phyloP scores from a whole-genome alignment of 2,888 invertebrate species.

The Tridacna crocea region DNA sequence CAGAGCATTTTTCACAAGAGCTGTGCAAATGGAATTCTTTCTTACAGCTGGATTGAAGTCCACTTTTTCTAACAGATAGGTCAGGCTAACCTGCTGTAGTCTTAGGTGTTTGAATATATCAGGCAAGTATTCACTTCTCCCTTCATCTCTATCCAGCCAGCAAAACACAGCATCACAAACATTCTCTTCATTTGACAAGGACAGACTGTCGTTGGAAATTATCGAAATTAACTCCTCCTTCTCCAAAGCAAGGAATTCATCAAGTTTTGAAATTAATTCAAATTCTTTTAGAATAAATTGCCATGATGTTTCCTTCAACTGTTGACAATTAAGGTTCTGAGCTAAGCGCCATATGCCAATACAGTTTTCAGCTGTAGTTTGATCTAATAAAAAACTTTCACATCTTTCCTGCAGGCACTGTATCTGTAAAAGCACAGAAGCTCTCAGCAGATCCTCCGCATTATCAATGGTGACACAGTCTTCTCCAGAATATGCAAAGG shows the following conservation, averaged over 20 bases:
- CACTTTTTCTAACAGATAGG: conserved; percentile 62
- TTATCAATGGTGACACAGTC: conserved; percentile 64
- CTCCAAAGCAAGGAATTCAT: conserved; percentile 65
- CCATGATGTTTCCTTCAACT: conserved; percentile 60
- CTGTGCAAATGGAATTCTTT: conserved; percentile 52
- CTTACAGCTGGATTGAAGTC: conserved; percentile 59
- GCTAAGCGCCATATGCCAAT: conserved; percentile 67
- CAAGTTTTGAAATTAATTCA: conserved; percentile 60
- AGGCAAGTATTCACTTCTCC: conserved; percentile 52
- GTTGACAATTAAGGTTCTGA: conserved; percentile 56
- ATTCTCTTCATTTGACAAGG: conserved; percentile 64
- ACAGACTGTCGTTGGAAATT: conserved; percentile 58
- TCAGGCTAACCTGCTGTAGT: conserved; percentile 64
- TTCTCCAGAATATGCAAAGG: conserved; percentile 63
- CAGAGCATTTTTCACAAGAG: conserved; percentile 56
- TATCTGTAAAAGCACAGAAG: conserved; percentile 65
- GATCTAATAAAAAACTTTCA: conserved; percentile 63
- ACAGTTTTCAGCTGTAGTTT: conserved; percentile 67
- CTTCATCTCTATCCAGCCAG: conserved; percentile 65
- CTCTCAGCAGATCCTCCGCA: conserved; percentile 65
- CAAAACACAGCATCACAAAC: conserved; percentile 66
- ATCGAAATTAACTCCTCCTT: conserved; percentile 67
- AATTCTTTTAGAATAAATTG: conserved; percentile 64
- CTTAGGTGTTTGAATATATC: conserved; percentile 64
- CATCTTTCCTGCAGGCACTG: conserved; percentile 60